Evolutionary conservation across 2,113 vertebrate genomes (phyloP).

Genomic region (Beaufortia kweichowensis): DNA sequence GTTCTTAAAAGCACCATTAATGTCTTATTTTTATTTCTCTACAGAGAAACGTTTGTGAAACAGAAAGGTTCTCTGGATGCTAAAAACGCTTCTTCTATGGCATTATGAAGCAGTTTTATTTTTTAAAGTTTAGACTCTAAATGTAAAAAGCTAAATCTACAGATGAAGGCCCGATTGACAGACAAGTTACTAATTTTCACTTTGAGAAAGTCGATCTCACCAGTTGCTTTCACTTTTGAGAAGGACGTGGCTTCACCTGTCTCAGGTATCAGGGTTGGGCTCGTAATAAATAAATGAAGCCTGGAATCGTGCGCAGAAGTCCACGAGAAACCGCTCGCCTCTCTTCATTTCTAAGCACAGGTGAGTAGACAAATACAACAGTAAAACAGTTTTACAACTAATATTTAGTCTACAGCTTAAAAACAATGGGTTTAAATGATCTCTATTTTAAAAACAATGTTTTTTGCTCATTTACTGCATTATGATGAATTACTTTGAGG

Average conservation of each 20-base stretch:
- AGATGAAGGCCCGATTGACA: not conserved
- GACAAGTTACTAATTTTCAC: not conserved
- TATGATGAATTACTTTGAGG: not conserved
- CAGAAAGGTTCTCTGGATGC: too few species aligned
- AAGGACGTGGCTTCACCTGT: slow-evolving; percentile 1
- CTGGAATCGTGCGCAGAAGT: slow-evolving; percentile 1
- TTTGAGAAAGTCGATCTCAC: not conserved
- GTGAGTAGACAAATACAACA: not conserved
- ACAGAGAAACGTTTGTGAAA: too few species aligned
- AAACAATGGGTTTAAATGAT: not conserved
- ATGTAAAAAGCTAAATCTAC: not conserved
- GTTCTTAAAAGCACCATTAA: too few species aligned
- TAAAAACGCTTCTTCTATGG: too few species aligned
- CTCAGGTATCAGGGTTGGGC: slow-evolving; percentile 11
- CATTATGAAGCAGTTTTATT: too few species aligned
- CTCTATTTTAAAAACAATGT: too few species aligned
- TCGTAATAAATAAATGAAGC: slow-evolving; percentile 25
- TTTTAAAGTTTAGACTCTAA: too few species aligned
- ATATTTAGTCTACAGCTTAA: not conserved
- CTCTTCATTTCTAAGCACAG: not conserved
- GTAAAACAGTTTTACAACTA: not conserved
- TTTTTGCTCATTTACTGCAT: not conserved
- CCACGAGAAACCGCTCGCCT: not conserved
- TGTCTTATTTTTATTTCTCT: too few species aligned
- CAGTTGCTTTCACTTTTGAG: not conserved